Conservation (phyloP, 30 jellyfish, hydroid and myxozoan species). For the Chrysaora quinquecirrha region DNA sequence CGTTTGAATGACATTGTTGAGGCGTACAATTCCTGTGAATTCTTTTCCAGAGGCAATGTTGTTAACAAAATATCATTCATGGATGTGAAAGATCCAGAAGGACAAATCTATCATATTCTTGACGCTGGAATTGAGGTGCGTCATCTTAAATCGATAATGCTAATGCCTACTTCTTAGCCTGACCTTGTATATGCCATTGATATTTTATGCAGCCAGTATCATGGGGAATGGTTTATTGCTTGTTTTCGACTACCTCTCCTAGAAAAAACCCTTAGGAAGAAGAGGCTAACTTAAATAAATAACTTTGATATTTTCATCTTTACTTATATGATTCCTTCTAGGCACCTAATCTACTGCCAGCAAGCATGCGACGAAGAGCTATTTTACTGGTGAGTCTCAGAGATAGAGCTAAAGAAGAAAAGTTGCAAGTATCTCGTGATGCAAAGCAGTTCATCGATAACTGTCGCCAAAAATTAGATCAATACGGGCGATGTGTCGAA, state of each 20-base stretch:
- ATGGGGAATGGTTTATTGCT: too few species aligned
- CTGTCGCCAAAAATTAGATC: conserved; percentile 24
- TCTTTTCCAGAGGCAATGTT: conserved; percentile 12
- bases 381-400: conserved; percentile 12
- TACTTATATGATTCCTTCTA: not conserved
- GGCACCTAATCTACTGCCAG: not conserved
- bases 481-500: conserved; percentile 17
- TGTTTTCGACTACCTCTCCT: not conserved
- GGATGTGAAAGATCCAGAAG: conserved; percentile 37
- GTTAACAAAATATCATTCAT: conserved; percentile 14
- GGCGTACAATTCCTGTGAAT: conserved; percentile 15
- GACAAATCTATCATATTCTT: conserved; percentile 17
- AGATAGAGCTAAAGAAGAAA: conserved; percentile 23
- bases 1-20: conserved; percentile 23
- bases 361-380: conserved; percentile 9
- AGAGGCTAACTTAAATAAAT: not conserved
- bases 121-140: conserved; percentile 26
- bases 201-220: not conserved
- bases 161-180: not conserved
- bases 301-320: not conserved
- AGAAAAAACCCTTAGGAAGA: not conserved
- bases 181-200: too few species aligned
- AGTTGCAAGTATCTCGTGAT: conserved; percentile 7
- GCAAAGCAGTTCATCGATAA: conserved; percentile 22
- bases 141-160: not conserved